Base-by-base conservation (phyloP, 2,797 vertebrate species). In the Arnoldichthys spilopterus region DNA sequence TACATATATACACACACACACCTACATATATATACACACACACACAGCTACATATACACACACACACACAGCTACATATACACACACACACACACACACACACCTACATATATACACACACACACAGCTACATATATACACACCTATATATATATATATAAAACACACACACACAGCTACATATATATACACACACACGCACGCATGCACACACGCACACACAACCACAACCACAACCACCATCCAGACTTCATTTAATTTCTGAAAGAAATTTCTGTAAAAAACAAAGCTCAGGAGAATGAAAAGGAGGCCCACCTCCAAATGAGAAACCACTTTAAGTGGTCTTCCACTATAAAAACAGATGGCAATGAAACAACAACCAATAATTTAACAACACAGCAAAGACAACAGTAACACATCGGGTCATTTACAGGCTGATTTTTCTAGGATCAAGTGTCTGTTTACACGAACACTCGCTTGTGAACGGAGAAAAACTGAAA, bases 101-200 rank as follows among this genome's bases (percentile, higher is more conserved):
- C n/a, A n/a, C n/a, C n/a, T n/a, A n/a, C n/a, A n/a, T n/a, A n/a
- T n/a, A n/a, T n/a, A n/a, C n/a, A n/a, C n/a, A n/a, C n/a, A n/a
- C n/a, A n/a, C n/a, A n/a, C n/a, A n/a, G n/a, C n/a, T n/a, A n/a
- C n/a, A n/a, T n/a, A n/a, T n/a, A n/a, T n/a, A n/a, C n/a, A n/a
- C n/a, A n/a, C n/a, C n/a, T n/a, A n/a, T n/a, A n/a, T n/a, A n/a
- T n/a, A n/a, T n/a, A n/a, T n/a, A n/a, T n/a, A n/a, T n/a, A n/a
- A n/a, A n/a, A n/a, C n/a, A n/a, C n/a, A n/a, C n/a, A n/a, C n/a
- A n/a, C n/a, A n/a, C n/a, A n/a, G n/a, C n/a, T n/a, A n/a, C n/a
- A n/a, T n/a, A n/a, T n/a, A n/a, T n/a, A n/a, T n/a, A n/a, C 56
- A 54, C 49, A 69, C 43, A 71, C 28, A 74, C 59, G 67, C 16